Base-by-base conservation (phyloP, 2,797 vertebrate species). In the Diglossa cyanea region DNA sequence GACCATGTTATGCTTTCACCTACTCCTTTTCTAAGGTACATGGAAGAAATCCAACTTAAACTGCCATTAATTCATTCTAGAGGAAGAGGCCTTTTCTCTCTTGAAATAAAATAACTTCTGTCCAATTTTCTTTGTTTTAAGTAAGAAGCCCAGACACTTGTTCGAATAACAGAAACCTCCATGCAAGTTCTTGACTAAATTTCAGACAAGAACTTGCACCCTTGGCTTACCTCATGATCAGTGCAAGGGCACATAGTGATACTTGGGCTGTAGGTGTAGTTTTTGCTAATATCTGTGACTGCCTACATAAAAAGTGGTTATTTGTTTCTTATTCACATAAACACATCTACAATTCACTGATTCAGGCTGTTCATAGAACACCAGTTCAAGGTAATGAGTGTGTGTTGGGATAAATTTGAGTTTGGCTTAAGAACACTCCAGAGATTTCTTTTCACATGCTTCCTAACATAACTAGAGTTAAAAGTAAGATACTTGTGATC, bases 241-340 rank as follows among this genome's bases (percentile, higher is more conserved):
- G 4, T 44, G 9, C 17, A 60, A 74, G 60, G 10, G 7, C 12
- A 78, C 9, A 1, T 2, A 17, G 24, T 63, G 47, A 7, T 66
- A 17, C 35, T 7, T 4, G 30, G 51, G 31, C 25, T 39, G 23
- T 26, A 39, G 4, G 8, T 19, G 18, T 5, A 78, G 15, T 6
- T 78, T 80, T 57, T 83, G 9, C 18, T 55, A 31, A 21, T 42
- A 28, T 53, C 51, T 73, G 17, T 63, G 47, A 73, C 8, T 48
- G 17, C 0, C 0, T 53, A 17, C 9, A 24, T 47, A 55, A 70
- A 57, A 48, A 55, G 10, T 19, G 5, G 1, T 17, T 84, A 55
- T 74, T 93, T 86, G 5, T 57, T 81, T 31, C 57, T 90, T 58
- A 50, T 4, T 84, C 20, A 26, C 17, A 76, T 31, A 55, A 84